A percentile compares a stretch with the other conserved stretches of the same genome.
Conservation (phyloP, 1,140 invertebrate genomes). For the Pentalonia nigronervosa region DNA sequence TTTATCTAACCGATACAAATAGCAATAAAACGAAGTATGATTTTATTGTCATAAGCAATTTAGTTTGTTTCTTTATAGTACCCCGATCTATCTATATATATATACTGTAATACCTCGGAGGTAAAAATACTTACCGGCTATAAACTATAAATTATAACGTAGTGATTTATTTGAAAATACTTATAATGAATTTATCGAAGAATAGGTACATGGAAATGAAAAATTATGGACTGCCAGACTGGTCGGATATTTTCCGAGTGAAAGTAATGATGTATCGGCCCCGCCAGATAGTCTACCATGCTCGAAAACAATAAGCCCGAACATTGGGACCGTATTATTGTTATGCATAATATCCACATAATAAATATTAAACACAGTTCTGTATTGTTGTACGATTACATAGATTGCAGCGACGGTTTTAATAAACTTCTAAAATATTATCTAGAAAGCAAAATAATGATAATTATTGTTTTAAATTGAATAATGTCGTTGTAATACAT, state of each 20-base stretch:
- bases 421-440: neutral
- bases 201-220: neutral
- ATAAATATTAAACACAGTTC: neutral
- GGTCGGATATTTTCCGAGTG: neutral
- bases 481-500: neutral
- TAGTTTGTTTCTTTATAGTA: neutral
- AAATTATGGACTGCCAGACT: neutral
- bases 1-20: neutral
- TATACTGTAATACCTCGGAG: neutral
- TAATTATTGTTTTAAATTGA: neutral
- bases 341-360: neutral
- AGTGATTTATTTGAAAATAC: neutral
- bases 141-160: neutral
- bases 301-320: neutral
- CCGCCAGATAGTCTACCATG: neutral
- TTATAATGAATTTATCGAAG: neutral
- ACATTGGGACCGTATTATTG: neutral
- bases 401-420: neutral
- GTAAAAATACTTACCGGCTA: neutral
- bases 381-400: neutral
- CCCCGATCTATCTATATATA: neutral
- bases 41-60: slow-evolving; percentile 20
- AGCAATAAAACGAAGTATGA: neutral
- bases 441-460: neutral
- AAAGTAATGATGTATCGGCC: neutral